These are phyloP conservation scores for Melanostoma mellinum DNA, from an alignment of 2,888 invertebrate genomes.

Conservation along the genomic window DNA sequence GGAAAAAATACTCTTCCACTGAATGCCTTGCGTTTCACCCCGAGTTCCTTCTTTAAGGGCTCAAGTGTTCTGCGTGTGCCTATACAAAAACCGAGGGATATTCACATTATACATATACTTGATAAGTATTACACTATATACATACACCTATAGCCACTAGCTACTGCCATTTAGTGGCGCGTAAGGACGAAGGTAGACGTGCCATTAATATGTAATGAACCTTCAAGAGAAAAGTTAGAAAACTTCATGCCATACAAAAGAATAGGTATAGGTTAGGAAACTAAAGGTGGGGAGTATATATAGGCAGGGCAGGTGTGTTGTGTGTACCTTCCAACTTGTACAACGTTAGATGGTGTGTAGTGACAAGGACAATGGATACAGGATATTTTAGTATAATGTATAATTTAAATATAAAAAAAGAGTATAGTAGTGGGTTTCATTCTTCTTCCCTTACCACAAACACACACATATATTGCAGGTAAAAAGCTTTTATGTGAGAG, in stretches of 20 bases:
- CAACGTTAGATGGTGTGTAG: conserved; percentile 6
- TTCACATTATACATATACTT: conserved; percentile 7
- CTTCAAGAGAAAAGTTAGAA: conserved; percentile 58
- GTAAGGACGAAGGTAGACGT: conserved; percentile 67
- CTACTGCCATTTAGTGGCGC: conserved; percentile 53
- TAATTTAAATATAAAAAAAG: conserved; percentile 55
- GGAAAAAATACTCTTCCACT: conserved; percentile 7
- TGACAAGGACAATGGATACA: conserved; percentile 60
- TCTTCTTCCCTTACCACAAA: not conserved
- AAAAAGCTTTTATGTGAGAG: conserved; percentile 17
- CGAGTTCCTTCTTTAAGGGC: conserved; percentile 26
- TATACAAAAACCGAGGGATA: conserved; percentile 20
- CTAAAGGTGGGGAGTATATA: conserved; percentile 10
- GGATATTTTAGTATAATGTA: conserved; percentile 58
- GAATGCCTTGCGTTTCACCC: conserved; percentile 12
- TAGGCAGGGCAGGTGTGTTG: conserved; percentile 25
- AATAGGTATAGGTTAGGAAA: not conserved
- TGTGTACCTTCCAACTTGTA: conserved; percentile 2
- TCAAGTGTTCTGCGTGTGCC: conserved; percentile 43
- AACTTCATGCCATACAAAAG: conserved; percentile 46
- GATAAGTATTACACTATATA: not conserved
- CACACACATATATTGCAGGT: not conserved
- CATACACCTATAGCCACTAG: not conserved
- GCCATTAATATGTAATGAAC: conserved; percentile 69
- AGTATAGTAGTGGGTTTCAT: not conserved